Evolutionary conservation across 2,888 invertebrate species (phyloP).

Genomic region (Sericinus montela): DNA sequence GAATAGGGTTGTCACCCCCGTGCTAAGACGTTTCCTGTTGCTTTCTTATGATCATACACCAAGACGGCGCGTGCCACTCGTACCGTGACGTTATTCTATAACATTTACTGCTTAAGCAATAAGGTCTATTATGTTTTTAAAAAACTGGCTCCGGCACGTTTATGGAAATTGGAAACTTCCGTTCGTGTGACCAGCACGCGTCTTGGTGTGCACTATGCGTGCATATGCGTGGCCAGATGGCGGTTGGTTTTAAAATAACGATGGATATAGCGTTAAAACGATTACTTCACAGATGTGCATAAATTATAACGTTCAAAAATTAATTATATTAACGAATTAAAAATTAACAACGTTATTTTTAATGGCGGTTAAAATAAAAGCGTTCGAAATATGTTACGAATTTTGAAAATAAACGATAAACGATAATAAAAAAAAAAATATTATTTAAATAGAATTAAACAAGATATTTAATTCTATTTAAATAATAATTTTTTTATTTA

Average conservation of each 20-base stretch:
- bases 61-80: conserved; percentile 50
- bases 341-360: too few relatives aligned
- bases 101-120: conserved; percentile 13
- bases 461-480: too few relatives aligned
- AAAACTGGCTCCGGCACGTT: conserved; percentile 22
- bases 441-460: too few relatives aligned
- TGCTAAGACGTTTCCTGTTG: conserved; percentile 56
- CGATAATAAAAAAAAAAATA: too few relatives aligned
- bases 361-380: not conserved
- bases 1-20: conserved; percentile 59
- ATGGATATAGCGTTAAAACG: conserved; percentile 15
- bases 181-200: conserved; percentile 67
- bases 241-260: conserved; percentile 32
- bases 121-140: conserved; percentile 23
- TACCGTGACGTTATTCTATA: conserved; percentile 5
- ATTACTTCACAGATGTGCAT: not conserved
- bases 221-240: conserved; percentile 42
- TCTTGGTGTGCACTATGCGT: conserved; percentile 44
- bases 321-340: too few relatives aligned
- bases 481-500: too few relatives aligned
- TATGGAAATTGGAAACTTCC: conserved; percentile 67
- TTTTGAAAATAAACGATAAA: too few relatives aligned
- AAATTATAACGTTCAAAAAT: too few relatives aligned
- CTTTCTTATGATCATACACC: conserved; percentile 45
- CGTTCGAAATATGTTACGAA: too few relatives aligned